Percentiles rank a stretch among this genome's conserved stretches.
Conservation (phyloP, 2,113 vertebrate species). For the Carassius auratus region DNA sequence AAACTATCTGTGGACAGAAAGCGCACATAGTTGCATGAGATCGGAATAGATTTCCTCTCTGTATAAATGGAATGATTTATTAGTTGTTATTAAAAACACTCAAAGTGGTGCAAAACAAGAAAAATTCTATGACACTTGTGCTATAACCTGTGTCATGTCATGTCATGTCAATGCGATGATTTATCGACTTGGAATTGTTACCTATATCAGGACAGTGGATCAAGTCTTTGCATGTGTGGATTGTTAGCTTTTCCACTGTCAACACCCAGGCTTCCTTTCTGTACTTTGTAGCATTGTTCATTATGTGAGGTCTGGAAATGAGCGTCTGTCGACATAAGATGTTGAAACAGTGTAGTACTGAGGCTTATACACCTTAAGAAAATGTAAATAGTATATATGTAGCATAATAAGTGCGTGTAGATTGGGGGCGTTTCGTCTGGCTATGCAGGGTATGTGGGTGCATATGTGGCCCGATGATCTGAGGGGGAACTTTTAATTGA, state of each 20-base stretch:
- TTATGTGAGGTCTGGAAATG: slow-evolving; percentile 40
- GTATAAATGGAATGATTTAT: slow-evolving; percentile 47
- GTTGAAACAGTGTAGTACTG: slow-evolving; percentile 6
- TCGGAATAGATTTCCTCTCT: slow-evolving; percentile 20
- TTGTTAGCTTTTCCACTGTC: slow-evolving; percentile 42
- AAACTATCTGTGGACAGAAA: slow-evolving; percentile 1
- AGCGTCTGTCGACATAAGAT: slow-evolving; percentile 11
- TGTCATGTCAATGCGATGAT: no score
- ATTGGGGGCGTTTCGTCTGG: no score
- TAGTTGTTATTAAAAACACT: slow-evolving; percentile 1
- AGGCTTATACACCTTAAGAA: neutral
- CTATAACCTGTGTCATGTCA: slow-evolving; percentile 44
- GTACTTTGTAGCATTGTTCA: neutral
- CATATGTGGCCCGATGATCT: no score
- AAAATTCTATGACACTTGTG: slow-evolving; percentile 33
- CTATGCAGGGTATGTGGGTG: no score
- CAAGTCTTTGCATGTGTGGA: slow-evolving; percentile 63
- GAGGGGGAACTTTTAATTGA: no score
- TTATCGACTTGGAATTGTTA: slow-evolving; percentile 1
- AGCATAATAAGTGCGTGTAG: neutral
- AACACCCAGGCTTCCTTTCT: slow-evolving; percentile 32
- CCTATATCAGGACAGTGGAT: slow-evolving; percentile 41
- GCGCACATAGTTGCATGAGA: neutral
- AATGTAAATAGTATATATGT: slow-evolving; percentile 20
- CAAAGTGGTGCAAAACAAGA: slow-evolving; percentile 34